Evolutionary conservation across 2,888 invertebrate genomes (phyloP), one percentile per base, ranked within the genome.

Genomic region (Diogma glabrata): DNA sequence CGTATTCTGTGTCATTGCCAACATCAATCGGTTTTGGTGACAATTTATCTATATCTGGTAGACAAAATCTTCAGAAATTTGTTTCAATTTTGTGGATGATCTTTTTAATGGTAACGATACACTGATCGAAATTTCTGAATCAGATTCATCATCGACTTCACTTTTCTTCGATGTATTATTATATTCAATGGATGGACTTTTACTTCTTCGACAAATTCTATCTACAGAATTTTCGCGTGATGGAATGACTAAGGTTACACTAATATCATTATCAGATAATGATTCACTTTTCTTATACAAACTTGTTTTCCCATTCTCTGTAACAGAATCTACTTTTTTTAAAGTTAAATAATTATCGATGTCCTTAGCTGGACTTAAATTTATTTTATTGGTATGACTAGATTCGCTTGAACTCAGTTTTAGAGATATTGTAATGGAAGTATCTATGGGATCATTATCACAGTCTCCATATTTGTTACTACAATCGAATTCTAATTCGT

Each of bases 341-440:
- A n/a, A n/a, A n/a, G n/a, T n/a, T n/a, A n/a, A n/a, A n/a, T n/a
- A n/a, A 46, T 24, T 46, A 14, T 22, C 43, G 14, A 22, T 43
- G 20, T 20, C n/a, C 23, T 23, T 12, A 19, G 74, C 75, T n/a
- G n/a, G n/a, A 40, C 78, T 67, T 55, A 73, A 75, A n/a, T n/a
- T n/a, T n/a, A n/a, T n/a, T n/a, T n/a, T n/a, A n/a, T n/a, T n/a
- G n/a, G n/a, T n/a, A n/a, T n/a, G n/a, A n/a, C n/a, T n/a, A n/a
- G n/a, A n/a, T n/a, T n/a, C n/a, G n/a, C n/a, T n/a, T n/a, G n/a
- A n/a, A n/a, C n/a, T n/a, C 14, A 80, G 57, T 0, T 81, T 80
- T 48, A 81, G 58, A 30, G 78, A 72, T 0, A 79, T 77, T 10
- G 75, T 78, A 1, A 80, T 77, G 4, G 67, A 67, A n/a, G n/a